Conservation (phyloP, 1,140 invertebrate species). For the Drusus annulatus region DNA sequence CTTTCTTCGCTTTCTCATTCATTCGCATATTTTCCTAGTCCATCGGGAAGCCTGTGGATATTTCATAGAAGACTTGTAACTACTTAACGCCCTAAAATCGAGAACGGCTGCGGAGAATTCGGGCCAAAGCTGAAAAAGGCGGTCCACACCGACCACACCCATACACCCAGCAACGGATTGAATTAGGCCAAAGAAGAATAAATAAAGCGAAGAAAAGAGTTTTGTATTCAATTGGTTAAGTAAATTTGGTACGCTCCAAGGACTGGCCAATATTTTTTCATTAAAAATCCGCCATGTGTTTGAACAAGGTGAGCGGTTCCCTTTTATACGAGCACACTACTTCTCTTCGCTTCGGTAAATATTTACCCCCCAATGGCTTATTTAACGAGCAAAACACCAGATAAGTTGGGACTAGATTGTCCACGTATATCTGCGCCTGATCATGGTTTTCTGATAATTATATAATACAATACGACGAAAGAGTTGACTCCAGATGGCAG, state of each 20-base stretch:
- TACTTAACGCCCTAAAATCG: too few species aligned
- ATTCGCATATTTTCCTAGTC: too few species aligned
- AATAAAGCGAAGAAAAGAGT: background rate
- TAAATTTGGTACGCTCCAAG: background rate
- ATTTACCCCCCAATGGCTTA: constrained; percentile 15
- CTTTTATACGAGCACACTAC: constrained; percentile 7
- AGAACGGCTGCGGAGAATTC: too few species aligned
- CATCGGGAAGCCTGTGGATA: too few species aligned
- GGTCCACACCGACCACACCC: too few species aligned
- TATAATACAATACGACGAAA: too few species aligned
- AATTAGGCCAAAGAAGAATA: background rate
- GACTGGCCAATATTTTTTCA: constrained; percentile 13
- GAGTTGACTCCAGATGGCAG: too few species aligned
- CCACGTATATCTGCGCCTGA: background rate
- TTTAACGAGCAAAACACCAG: constrained; percentile 3
- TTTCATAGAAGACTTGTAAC: too few species aligned
- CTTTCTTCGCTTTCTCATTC: too few species aligned
- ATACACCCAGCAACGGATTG: background rate
- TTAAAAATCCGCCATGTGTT: constrained; percentile 19
- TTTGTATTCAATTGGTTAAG: background rate
- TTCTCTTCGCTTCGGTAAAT: constrained; percentile 7
- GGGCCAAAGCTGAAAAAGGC: too few species aligned
- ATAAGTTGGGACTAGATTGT: background rate
- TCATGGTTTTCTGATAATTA: too few species aligned
- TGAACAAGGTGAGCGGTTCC: constrained; percentile 17